Conservation (phyloP, 2,888 invertebrate species). For the Pterostichus madidus region DNA sequence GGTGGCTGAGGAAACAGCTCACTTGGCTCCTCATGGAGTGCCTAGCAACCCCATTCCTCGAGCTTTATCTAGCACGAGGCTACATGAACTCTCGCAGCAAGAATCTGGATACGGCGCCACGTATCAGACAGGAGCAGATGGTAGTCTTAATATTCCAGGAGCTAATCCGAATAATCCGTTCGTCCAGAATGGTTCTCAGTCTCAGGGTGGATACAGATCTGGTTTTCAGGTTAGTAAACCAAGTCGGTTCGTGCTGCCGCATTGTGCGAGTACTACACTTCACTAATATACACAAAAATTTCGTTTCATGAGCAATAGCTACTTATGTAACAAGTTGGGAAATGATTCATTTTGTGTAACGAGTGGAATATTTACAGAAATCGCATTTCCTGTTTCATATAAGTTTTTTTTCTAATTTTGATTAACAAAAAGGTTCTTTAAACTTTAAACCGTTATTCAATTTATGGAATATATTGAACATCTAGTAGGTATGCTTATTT, state of each 20-base stretch:
- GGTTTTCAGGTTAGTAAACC: constrained; percentile 74
- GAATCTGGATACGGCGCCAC: constrained; percentile 86
- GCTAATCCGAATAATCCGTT: constrained; percentile 78
- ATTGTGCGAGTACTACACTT: constrained; percentile 26
- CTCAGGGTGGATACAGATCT: constrained; percentile 58
- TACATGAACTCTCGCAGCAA: constrained; percentile 88
- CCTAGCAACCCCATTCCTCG: constrained; percentile 94
- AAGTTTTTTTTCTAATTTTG: too few relatives aligned
- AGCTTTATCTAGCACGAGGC: constrained; percentile 89
- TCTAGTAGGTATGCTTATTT: too few relatives aligned
- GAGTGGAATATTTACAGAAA: too few relatives aligned
- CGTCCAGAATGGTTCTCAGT: constrained; percentile 69
- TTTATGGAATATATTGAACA: too few relatives aligned
- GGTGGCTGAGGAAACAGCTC: constrained; percentile 88
- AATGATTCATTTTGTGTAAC: too few relatives aligned
- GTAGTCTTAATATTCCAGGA: constrained; percentile 84
- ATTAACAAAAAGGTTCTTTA: too few relatives aligned
- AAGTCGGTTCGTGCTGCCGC: constrained; percentile 60
- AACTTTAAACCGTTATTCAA: too few relatives aligned
- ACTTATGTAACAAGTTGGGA: too few relatives aligned
- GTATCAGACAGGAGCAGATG: constrained; percentile 83
- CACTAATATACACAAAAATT: not conserved
- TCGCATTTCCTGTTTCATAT: too few relatives aligned
- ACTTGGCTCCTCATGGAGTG: constrained; percentile 96
- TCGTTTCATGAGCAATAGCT: too few relatives aligned